Evolutionary conservation across 2,888 invertebrate genomes (phyloP).

Genomic region (Drosophila meridiana): DNA sequence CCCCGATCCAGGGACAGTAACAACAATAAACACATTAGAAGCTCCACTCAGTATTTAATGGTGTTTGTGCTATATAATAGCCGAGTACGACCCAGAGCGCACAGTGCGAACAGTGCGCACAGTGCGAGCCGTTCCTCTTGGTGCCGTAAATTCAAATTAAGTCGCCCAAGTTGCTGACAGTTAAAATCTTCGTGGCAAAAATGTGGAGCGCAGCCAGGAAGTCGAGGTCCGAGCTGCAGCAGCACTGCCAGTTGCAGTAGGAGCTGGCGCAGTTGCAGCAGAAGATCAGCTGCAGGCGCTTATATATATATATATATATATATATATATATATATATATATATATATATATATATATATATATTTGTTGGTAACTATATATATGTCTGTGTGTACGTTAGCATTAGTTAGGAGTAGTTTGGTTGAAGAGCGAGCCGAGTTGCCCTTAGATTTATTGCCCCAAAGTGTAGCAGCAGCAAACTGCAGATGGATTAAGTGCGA

Average conservation of each 20-base stretch:
- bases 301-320: neutral
- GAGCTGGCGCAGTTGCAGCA: conserved; percentile 17
- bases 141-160: conserved; percentile 79
- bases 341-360: conserved; percentile 8
- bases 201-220: conserved; percentile 69
- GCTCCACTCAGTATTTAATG: conserved; percentile 70
- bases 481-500: conserved; percentile 77
- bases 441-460: conserved; percentile 68
- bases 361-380: neutral
- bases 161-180: conserved; percentile 80
- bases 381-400: conserved; percentile 16
- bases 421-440: conserved; percentile 64
- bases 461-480: conserved; percentile 54
- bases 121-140: conserved; percentile 59
- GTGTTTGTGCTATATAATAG: conserved; percentile 78
- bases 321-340: conserved; percentile 20
- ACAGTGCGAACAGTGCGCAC: conserved; percentile 18
- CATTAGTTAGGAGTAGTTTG: conserved; percentile 65
- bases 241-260: conserved; percentile 6
- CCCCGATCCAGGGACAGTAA: conserved; percentile 48
- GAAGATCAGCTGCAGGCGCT: conserved; percentile 55
- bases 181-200: conserved; percentile 77
- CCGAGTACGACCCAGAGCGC: conserved; percentile 39
- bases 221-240: conserved; percentile 34
- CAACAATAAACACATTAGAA: conserved; percentile 62